Percentiles rank a stretch among this genome's conserved stretches.
Evolutionary conservation across 2,888 invertebrate genomes (phyloP).

Genomic region (Agrotis exclamationis): DNA sequence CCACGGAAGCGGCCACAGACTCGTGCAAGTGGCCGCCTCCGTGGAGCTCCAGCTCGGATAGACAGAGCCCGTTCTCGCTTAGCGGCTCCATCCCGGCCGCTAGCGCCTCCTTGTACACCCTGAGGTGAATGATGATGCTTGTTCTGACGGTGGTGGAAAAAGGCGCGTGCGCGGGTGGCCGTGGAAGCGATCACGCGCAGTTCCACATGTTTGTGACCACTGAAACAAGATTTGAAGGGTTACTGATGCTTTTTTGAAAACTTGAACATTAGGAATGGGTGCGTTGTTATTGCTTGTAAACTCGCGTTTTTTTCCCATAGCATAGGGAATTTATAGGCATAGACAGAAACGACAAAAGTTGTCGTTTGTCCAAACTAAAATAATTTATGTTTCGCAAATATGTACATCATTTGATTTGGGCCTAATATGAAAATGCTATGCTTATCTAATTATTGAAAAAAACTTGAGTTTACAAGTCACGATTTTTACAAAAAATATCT

Average conservation of each 20-base stretch:
- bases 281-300: too few species aligned
- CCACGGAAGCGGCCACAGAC: slow-evolving; percentile 89
- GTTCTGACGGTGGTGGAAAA: slow-evolving; percentile 64
- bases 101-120: slow-evolving; percentile 91
- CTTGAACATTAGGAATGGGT: neutral
- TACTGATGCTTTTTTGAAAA: neutral
- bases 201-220: slow-evolving; percentile 60
- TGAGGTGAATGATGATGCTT: slow-evolving; percentile 89
- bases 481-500: too few species aligned
- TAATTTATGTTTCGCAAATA: too few species aligned
- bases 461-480: too few species aligned
- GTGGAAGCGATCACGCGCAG: slow-evolving; percentile 54
- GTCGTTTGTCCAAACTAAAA: too few species aligned
- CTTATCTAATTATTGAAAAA: too few species aligned
- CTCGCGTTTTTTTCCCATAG: too few species aligned
- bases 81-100: slow-evolving; percentile 94
- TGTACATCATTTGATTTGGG: too few species aligned
- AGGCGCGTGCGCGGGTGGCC: slow-evolving; percentile 67
- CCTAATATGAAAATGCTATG: too few species aligned
- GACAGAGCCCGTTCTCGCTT: slow-evolving; percentile 93
- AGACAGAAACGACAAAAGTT: too few species aligned
- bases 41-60: slow-evolving; percentile 93
- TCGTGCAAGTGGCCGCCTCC: slow-evolving; percentile 89
- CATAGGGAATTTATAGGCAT: too few species aligned
- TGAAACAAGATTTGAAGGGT: slow-evolving; percentile 46